Base-by-base conservation (phyloP, 2,888 invertebrate species). In the Chironomus tentans region DNA sequence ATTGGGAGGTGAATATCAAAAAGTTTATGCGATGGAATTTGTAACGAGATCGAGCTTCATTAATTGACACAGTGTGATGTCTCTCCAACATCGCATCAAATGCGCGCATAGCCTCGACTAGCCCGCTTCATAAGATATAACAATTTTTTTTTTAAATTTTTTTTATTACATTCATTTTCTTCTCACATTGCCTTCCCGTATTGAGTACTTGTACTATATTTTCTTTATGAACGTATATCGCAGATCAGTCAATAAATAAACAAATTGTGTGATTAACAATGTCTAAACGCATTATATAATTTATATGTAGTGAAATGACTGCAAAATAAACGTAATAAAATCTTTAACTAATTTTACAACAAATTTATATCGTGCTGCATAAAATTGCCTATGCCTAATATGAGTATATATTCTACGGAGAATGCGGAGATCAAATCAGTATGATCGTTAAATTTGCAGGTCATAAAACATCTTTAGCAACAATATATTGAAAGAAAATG, bases 41-140 rank as follows among this genome's bases (percentile, higher is more conserved):
- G 72, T 72, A 72, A 72, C 72, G 62, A 72, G 72, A 72, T 72
- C 72, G 72, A 62, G 72, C 72, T 72, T 72, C 72, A 72, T 72
- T 72, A 72, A 72, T 72, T 72, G 72, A 72, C 72, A 46, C 72
- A 72, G 72, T 72, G 46, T 72, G 72, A 72, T 72, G 72, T 72
- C 72, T 71, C 70, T 46, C 70, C 38, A 38, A 38, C 38, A 38
- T 38, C 18, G 70, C 70, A 70, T 15, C 46, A 13, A 38, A 18
- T 70, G 38, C 46, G 38, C 46, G n/a, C 56, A 24, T 24, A 65
- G 65, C 65, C 21, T 24, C 21, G 24, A 24, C 21, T 65, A 65
- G 65, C 65, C 65, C 24, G 18, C 65, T 28, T 28, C 28, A 28
- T 28, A 28, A 28, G 28, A 28, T 28, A 28, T 28, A 24, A 72